Percentiles rank a stretch among this genome's conserved stretches.
Evolutionary conservation across 2,113 vertebrate species (phyloP).

Genomic region (Labeo rohita): DNA sequence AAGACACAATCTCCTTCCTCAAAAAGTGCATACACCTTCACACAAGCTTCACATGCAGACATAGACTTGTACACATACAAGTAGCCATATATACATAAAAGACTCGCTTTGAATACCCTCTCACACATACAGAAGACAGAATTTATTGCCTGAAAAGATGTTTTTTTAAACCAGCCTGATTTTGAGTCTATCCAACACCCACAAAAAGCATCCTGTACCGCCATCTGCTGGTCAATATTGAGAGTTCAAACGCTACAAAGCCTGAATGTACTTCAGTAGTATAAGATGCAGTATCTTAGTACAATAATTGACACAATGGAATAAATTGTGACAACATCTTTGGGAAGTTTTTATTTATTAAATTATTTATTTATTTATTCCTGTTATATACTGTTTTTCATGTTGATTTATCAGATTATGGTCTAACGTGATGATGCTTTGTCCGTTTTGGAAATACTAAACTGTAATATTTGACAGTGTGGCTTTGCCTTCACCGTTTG

Average conservation of each 20-base stretch:
- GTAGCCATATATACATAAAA: slow-evolving; percentile 10
- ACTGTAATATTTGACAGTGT: slow-evolving; percentile 15
- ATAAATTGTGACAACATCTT: slow-evolving; percentile 35
- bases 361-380: not conserved
- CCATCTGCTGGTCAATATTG: slow-evolving; percentile 70
- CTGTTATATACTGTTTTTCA: not conserved
- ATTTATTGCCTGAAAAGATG: slow-evolving; percentile 47
- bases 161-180: slow-evolving; percentile 41
- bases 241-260: slow-evolving; percentile 38
- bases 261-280: slow-evolving; percentile 40
- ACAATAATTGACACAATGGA: not conserved
- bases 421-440: slow-evolving; percentile 11
- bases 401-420: slow-evolving; percentile 15
- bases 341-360: slow-evolving; percentile 31
- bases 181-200: slow-evolving; percentile 50
- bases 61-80: slow-evolving; percentile 34
- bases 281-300: slow-evolving; percentile 16
- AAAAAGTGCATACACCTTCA: not conserved
- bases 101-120: not conserved
- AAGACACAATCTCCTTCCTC: not conserved
- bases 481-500: slow-evolving; percentile 31
- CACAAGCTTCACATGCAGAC: slow-evolving; percentile 25
- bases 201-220: slow-evolving; percentile 52
- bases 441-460: slow-evolving; percentile 24
- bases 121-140: slow-evolving; percentile 35